Conservation (phyloP, 2,113 vertebrate species). For the Hydrolagus affinis region DNA sequence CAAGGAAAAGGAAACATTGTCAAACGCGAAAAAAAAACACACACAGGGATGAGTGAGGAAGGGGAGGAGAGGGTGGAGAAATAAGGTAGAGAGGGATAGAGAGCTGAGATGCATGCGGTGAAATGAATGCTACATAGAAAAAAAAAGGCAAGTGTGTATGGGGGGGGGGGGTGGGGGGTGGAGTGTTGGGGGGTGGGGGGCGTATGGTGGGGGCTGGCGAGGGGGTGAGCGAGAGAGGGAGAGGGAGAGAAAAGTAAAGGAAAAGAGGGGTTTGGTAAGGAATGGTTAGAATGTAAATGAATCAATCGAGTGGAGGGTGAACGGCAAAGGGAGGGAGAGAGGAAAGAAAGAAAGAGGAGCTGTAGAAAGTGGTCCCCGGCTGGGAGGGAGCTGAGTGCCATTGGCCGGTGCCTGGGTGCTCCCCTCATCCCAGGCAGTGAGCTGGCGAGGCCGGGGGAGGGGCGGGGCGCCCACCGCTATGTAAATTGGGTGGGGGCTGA, state of each 20-base stretch:
- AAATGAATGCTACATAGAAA: not conserved
- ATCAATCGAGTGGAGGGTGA: not conserved
- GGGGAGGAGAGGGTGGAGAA: not conserved
- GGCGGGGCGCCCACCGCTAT: constrained; percentile 6
- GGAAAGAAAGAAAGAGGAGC: constrained; percentile 25
- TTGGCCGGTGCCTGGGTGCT: not conserved
- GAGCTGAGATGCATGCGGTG: not conserved
- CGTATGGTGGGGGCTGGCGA: no score
- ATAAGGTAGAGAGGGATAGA: not conserved
- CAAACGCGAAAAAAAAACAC: not conserved
- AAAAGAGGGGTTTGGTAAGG: not conserved
- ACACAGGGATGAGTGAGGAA: not conserved
- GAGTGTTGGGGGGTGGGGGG: no score
- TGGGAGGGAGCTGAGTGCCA: constrained; percentile 30
- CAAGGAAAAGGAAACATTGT: not conserved
- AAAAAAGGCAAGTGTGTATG: not conserved
- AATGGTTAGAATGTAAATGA: not conserved
- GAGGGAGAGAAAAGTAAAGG: no score
- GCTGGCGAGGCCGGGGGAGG: constrained; percentile 9
- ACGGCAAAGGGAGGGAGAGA: not conserved
- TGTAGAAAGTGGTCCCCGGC: not conserved
- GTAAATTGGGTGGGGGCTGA: constrained; percentile 6
- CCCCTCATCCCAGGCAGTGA: not conserved
- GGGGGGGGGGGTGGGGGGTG: not conserved
- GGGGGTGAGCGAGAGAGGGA: no score